These are phyloP conservation scores for Heliocidaris tuberculata DNA, from an alignment of 35 echinoderm and acorn worm species.

Conservation along the genomic window DNA sequence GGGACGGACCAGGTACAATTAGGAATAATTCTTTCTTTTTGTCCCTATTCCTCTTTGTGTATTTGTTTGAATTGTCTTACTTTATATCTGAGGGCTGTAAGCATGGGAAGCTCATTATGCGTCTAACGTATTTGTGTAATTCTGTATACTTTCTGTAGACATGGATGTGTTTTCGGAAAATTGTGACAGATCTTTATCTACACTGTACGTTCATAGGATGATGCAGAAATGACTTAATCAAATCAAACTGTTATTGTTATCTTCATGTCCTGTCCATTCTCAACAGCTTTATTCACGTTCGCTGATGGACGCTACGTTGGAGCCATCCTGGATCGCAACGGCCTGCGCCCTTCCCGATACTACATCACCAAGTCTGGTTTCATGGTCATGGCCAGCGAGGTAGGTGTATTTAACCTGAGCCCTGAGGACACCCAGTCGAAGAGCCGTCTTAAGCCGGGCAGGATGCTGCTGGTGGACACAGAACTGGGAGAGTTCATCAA, in stretches of 20 bases:
- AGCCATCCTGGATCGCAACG: slow-evolving; percentile 91
- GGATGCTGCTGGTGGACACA: slow-evolving; percentile 96
- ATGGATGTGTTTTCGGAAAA: too few species aligned
- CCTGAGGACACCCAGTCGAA: slow-evolving; percentile 59
- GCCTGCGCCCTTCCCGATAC: slow-evolving; percentile 93
- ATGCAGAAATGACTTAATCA: too few species aligned
- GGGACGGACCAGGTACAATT: slow-evolving; percentile 94
- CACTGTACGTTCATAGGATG: too few species aligned
- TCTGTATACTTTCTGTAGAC: too few species aligned
- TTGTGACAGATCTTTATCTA: too few species aligned
- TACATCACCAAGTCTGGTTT: slow-evolving; percentile 96
- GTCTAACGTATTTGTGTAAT: too few species aligned
- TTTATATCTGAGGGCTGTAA: too few species aligned
- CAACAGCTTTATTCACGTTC: slow-evolving; percentile 85
- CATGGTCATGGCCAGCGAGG: slow-evolving; percentile 96
- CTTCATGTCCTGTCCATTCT: neutral
- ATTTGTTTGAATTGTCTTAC: neutral
- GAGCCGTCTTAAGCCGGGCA: slow-evolving; percentile 90
- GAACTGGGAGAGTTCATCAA: slow-evolving; percentile 85
- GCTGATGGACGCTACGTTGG: slow-evolving; percentile 97
- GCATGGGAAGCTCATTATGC: neutral
- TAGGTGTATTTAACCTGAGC: slow-evolving; percentile 80
- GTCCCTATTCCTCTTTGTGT: neutral
- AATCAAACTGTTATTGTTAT: too few species aligned
- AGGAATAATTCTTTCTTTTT: neutral